Percentiles rank a stretch among this genome's conserved stretches.
Conservation (phyloP, 2,113 vertebrate genomes). For the Camelus bactrianus region DNA sequence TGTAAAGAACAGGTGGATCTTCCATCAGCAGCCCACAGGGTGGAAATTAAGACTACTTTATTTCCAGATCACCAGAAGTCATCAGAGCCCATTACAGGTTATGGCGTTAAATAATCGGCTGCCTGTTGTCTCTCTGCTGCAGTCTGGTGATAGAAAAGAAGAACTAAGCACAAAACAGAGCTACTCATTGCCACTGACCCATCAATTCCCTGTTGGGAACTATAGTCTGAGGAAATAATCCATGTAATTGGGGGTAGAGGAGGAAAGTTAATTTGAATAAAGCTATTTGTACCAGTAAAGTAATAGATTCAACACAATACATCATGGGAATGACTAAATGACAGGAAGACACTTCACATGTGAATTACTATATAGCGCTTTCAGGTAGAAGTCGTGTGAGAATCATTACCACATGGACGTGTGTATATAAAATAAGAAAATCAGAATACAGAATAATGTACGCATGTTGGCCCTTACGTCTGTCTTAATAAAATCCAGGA, state of each 20-base stretch:
- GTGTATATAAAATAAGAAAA: background rate
- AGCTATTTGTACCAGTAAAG: background rate
- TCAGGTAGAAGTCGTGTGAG: background rate
- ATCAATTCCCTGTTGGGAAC: background rate
- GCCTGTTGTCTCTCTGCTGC: background rate
- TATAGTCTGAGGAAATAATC: background rate
- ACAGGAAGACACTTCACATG: background rate
- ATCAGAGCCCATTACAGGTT: background rate
- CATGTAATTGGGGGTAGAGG: background rate
- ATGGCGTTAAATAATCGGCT: background rate
- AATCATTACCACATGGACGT: background rate
- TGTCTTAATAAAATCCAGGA: background rate
- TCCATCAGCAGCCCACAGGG: background rate
- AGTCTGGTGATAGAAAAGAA: background rate
- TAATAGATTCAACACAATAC: background rate
- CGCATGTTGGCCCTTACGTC: background rate
- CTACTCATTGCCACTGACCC: background rate
- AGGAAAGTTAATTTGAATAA: background rate
- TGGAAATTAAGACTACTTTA: background rate
- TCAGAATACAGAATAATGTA: background rate
- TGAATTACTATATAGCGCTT: background rate
- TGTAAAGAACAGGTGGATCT: fast-evolving
- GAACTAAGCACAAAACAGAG: background rate
- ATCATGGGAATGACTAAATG: background rate
- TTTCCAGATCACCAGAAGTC: background rate